These are phyloP conservation scores for Macrochelys suwanniensis DNA, from an alignment of 2,797 vertebrate genomes.

Conservation along the genomic window DNA sequence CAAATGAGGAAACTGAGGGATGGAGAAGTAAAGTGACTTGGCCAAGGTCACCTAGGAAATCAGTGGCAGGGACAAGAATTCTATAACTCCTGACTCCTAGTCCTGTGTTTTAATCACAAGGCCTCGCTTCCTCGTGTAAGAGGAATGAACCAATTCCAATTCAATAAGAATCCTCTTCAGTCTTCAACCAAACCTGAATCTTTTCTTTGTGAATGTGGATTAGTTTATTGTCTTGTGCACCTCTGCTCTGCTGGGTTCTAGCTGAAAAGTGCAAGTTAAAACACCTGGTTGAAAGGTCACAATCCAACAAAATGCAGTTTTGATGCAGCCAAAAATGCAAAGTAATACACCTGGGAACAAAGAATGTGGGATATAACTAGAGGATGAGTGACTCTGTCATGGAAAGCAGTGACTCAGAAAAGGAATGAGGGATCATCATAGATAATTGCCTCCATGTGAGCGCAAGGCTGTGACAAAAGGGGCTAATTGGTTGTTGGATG, in stretches of 20 bases:
- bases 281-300: background rate
- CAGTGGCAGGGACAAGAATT: background rate
- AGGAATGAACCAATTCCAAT: background rate
- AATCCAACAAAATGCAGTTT: background rate
- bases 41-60: background rate
- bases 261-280: background rate
- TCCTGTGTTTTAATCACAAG: conserved; percentile 1
- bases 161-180: background rate
- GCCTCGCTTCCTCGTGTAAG: rapidly evolving
- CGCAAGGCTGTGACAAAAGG: background rate
- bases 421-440: background rate
- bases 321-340: background rate
- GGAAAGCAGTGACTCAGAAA: background rate
- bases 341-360: background rate
- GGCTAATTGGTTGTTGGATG: background rate
- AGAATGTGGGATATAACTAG: background rate
- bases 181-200: conserved; percentile 1
- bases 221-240: conserved; percentile 27
- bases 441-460: background rate
- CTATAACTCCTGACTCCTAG: background rate
- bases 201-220: background rate
- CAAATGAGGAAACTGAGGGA: background rate
- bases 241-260: background rate
- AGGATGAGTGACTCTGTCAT: background rate
- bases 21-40: conserved; percentile 37